Evolutionary conservation across 2,113 vertebrate species (phyloP), one percentile per base, ranked within the genome.

Genomic region (Petrocephalus zakoni): DNA sequence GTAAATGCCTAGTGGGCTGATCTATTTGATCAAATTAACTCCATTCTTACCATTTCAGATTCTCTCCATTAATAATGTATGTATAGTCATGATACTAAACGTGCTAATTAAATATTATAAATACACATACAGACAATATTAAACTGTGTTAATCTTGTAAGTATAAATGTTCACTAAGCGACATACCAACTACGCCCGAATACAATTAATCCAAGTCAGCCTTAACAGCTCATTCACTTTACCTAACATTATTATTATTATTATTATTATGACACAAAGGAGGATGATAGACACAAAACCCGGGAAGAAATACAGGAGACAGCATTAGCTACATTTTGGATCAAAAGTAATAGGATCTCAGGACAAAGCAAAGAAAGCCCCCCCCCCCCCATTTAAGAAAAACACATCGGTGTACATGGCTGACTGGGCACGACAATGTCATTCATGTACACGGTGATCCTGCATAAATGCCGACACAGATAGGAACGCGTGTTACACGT

Each of bases 291-390:
- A 75, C 10, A 56, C 25, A 86, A n/a, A 56, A 19, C 13, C 9
- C 15, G 56, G 25, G 3, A 34, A 56, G 7, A 53, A 56, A 37
- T 34, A 56, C 34, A 29, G 61, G 55, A 87, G 29, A 58, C 22
- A 75, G 2, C 22, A 61, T 6, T n/a, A 17, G 75, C 34, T 37
- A 25, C 3, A 8, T 34, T 7, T 19, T 34, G 51, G 19, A 21
- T 55, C 10, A 55, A 34, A 34, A 86, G 51, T 29, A 49, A 53
- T 13, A 55, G 87, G 68, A 78, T n/a, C 51, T 29, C 68, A 8
- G 75, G 19, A 88, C 87, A 88, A 88, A 82, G 52, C 87, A 81
- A 34, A 88, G 51, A 88, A 81, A 88, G 72, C 72, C 29, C 87
- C 87, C 87, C 87, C 72, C 29, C 87, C 87, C 87, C 87, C 49